A percentile compares a stretch with the other conserved stretches of the same genome.
Conservation (phyloP, 2,888 invertebrate genomes). For the Melolontha melolontha region DNA sequence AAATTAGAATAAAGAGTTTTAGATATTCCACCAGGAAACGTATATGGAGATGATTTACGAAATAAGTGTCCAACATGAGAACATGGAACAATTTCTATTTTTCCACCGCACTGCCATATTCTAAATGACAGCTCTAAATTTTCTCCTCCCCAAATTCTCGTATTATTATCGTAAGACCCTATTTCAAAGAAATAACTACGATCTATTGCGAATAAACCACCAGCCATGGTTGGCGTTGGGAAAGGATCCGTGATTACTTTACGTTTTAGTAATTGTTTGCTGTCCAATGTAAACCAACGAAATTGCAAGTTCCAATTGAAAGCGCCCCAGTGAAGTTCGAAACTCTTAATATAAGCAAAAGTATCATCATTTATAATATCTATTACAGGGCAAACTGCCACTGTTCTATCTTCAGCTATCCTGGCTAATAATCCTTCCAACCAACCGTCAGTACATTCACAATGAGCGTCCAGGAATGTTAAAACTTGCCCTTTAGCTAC, state of each 20-base stretch:
- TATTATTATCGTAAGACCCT: slow-evolving; percentile 79
- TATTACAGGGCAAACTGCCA: slow-evolving; percentile 98
- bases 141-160: slow-evolving; percentile 98
- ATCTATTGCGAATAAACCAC: slow-evolving; percentile 92
- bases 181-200: slow-evolving; percentile 87
- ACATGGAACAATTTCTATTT: slow-evolving; percentile 94
- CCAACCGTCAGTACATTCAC: slow-evolving; percentile 99
- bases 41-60: slow-evolving; percentile 92
- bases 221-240: slow-evolving; percentile 92
- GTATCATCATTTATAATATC: slow-evolving; percentile 97
- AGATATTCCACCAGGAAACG: slow-evolving; percentile 89
- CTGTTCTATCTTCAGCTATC: slow-evolving; percentile 91
- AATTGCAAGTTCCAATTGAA: slow-evolving; percentile 98
- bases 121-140: slow-evolving; percentile 96
- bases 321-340: slow-evolving; percentile 97
- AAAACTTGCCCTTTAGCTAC: slow-evolving; percentile 92
- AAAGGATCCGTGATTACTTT: slow-evolving; percentile 76
- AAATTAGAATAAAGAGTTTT: slow-evolving; percentile 96
- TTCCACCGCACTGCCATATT: slow-evolving; percentile 98
- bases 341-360: slow-evolving; percentile 93
- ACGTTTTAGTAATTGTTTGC: slow-evolving; percentile 73
- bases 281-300: slow-evolving; percentile 81
- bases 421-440: slow-evolving; percentile 92
- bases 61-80: slow-evolving; percentile 98
- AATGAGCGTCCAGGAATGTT: slow-evolving; percentile 98